Evolutionary conservation across 2,113 vertebrate genomes (phyloP).

Genomic region (Philantomba maxwellii): DNA sequence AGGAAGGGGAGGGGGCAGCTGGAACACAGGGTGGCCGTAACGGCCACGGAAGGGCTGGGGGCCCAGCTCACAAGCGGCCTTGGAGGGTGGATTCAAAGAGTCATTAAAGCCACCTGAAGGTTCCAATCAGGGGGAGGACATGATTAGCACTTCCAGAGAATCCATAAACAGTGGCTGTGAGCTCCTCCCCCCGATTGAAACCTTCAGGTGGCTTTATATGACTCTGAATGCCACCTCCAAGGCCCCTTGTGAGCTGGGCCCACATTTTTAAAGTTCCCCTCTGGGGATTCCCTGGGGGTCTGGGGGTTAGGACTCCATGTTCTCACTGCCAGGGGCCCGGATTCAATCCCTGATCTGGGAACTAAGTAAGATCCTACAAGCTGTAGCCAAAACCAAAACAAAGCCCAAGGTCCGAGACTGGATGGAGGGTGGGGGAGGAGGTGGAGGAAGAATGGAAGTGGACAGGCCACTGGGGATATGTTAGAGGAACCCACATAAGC

Average conservation of each 20-base stretch:
- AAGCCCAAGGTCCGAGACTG: neutral
- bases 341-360: neutral
- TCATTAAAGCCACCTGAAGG: neutral
- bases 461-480: neutral
- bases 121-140: neutral
- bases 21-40: neutral
- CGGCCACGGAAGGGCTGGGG: neutral
- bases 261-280: neutral
- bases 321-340: neutral
- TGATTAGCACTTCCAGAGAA: neutral
- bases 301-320: neutral
- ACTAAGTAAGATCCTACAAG: neutral
- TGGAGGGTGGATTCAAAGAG: neutral
- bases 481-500: neutral
- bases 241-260: too few species aligned
- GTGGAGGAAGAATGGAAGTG: neutral
- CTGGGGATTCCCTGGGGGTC: neutral
- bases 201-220: too few species aligned
- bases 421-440: fast-evolving
- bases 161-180: too few species aligned
- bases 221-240: too few species aligned
- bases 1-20: neutral
- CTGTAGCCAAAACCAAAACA: neutral
- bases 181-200: too few species aligned
- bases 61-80: neutral